Conservation (phyloP, 2,888 invertebrate species). For the Heterodera filipjevi region DNA sequence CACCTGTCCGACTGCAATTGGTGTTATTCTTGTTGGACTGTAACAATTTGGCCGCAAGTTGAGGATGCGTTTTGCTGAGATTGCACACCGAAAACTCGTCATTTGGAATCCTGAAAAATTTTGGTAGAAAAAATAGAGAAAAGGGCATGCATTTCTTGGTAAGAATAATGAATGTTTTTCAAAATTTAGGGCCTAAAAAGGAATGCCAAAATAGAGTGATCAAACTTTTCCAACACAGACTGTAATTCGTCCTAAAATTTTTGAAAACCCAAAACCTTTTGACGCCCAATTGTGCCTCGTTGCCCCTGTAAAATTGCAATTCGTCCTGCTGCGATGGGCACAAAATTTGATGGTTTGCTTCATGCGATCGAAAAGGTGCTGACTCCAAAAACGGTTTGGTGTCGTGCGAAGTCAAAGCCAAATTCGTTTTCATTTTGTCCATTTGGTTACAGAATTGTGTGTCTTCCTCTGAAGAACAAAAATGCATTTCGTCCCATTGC, state of each 20-base stretch:
- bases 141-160: not conserved
- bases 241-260: too few species aligned
- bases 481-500: too few species aligned
- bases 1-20: not conserved
- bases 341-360: not conserved
- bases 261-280: not conserved
- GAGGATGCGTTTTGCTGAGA: constrained; percentile 42
- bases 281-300: not conserved
- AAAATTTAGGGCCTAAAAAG: too few species aligned
- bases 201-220: too few species aligned
- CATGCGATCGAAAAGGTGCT: not conserved
- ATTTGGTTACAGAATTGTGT: too few species aligned
- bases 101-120: not conserved
- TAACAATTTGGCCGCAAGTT: constrained; percentile 41
- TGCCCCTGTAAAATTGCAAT: not conserved
- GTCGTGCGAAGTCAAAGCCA: not conserved
- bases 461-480: too few species aligned
- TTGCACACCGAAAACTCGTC: not conserved
- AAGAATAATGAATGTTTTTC: too few species aligned
- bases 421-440: too few species aligned
- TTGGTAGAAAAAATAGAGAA: too few species aligned
- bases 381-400: not conserved
- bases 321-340: not conserved
- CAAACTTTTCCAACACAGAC: too few species aligned
- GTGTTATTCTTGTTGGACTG: constrained; percentile 22